Base-by-base conservation (phyloP, 2,113 vertebrate genomes). In the Ailuropoda melanoleuca region DNA sequence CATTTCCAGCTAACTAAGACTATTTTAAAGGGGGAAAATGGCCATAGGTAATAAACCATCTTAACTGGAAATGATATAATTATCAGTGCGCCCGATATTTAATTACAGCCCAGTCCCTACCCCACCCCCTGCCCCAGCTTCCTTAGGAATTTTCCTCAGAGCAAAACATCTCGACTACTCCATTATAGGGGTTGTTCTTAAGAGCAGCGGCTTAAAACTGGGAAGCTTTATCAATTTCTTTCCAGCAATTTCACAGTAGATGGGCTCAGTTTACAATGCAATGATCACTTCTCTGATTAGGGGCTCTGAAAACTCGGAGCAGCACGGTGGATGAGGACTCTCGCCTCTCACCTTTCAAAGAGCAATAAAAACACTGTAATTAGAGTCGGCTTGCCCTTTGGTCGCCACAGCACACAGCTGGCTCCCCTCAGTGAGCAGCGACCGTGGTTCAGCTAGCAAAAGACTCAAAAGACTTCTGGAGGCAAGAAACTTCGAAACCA, bases 1-100 rank as follows among this genome's bases (percentile, higher is more conserved):
- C 56, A 56, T 66, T 96, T 93, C 72, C 82, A 96, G 37, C 34
- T 72, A 96, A n/a, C 53, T 62, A 72, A 85, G 77, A 53, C 31
- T 66, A 60, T 77, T 88, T 97, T 56, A 62, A 87, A 97, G 48
- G 19, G 50, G 43, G 3, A 26, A 74, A 94, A 77, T 84, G 50
- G 53, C 83, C 64, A 82, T 34, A 88, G 46, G 77, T 82, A 74
- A 82, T 88, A n/a, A 75, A 93, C 23, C 21, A 93, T 82, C 66
- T 70, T 93, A 89, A 87, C 26, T 80, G 50, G 56, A 78, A 96
- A 91, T 48, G 6, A 34, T 53, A n/a, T 58, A 83, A 88, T 92
- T 90, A 88, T 43, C n/a, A 26, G 1, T 17, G 10, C 80, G 55
- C 3, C 34, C 77, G 34, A 18, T 39, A 68, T 92, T 87, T 96